phyloP scores from a whole-genome alignment of 2,888 invertebrate species.

The Pyrrhia umbra region DNA sequence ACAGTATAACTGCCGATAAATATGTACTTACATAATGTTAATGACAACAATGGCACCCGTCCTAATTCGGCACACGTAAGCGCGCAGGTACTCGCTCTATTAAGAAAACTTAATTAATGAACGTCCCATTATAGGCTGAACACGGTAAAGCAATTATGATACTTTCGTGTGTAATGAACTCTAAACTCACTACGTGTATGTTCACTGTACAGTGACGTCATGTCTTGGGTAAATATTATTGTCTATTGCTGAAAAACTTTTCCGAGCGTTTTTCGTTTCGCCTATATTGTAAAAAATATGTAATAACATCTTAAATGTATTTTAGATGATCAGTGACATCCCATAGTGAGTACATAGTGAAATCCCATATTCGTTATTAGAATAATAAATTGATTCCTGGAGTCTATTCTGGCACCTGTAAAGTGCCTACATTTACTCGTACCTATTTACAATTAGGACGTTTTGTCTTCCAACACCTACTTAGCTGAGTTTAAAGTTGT shows the following conservation, averaged over 20 bases:
- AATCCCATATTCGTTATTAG: too few relatives aligned
- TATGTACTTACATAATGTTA: not conserved
- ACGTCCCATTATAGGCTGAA: conserved; percentile 16
- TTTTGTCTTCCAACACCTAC: conserved; percentile 10
- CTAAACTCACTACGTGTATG: not conserved
- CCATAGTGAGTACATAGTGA: too few relatives aligned
- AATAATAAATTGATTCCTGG: too few relatives aligned
- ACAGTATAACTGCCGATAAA: not conserved
- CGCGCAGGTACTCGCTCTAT: not conserved
- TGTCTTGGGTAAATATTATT: conserved; percentile 4
- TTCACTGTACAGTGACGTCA: not conserved
- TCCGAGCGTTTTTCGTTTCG: not conserved
- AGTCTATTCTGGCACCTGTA: too few relatives aligned
- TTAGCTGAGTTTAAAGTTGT: conserved; percentile 16
- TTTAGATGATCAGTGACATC: too few relatives aligned
- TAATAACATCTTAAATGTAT: not conserved
- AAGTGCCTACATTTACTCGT: too few relatives aligned
- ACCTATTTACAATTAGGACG: too few relatives aligned
- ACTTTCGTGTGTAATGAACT: conserved; percentile 3
- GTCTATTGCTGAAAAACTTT: not conserved
- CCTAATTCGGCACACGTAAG: not conserved
- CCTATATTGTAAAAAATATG: not conserved
- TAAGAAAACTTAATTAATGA: conserved; percentile 22
- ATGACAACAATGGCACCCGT: not conserved
- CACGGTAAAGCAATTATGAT: conserved; percentile 26